Evolutionary conservation across 2,797 vertebrate species (phyloP).

Genomic region (Carcharodon carcharias): DNA sequence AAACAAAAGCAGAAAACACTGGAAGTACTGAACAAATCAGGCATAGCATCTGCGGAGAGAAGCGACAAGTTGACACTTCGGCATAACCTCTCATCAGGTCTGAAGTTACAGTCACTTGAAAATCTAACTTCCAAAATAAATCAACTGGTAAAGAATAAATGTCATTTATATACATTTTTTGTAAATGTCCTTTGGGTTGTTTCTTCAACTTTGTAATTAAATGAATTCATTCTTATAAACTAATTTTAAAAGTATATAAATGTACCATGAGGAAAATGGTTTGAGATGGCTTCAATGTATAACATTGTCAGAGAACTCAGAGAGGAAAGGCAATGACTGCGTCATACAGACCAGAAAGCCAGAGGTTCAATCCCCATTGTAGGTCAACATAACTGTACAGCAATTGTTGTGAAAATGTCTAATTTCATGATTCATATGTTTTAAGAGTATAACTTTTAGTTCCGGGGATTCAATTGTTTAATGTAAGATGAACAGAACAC

Average conservation of each 20-base stretch:
- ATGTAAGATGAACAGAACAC: no score
- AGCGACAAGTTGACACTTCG: not conserved
- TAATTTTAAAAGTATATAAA: not conserved
- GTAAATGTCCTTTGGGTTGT: not conserved
- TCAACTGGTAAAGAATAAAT: not conserved
- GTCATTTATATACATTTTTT: not conserved
- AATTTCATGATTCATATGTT: no score
- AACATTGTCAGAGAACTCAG: not conserved
- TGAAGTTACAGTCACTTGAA: not conserved
- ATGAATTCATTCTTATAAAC: not conserved
- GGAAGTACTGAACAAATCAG: not conserved
- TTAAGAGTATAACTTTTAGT: no score
- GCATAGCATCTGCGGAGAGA: not conserved
- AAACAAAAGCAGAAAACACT: not conserved
- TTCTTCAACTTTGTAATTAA: not conserved
- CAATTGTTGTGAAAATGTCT: no score
- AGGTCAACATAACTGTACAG: no score
- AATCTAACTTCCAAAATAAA: not conserved
- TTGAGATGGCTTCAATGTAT: not conserved
- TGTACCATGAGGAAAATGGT: not conserved
- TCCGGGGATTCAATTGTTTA: no score
- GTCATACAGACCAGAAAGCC: not conserved
- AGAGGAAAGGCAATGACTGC: not conserved
- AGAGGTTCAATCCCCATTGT: no score
- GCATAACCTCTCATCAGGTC: not conserved